These are phyloP conservation scores for Theonella swinhoei DNA, from an alignment of 37 sponge, comb jelly and placozoan species.

Conservation along the genomic window DNA sequence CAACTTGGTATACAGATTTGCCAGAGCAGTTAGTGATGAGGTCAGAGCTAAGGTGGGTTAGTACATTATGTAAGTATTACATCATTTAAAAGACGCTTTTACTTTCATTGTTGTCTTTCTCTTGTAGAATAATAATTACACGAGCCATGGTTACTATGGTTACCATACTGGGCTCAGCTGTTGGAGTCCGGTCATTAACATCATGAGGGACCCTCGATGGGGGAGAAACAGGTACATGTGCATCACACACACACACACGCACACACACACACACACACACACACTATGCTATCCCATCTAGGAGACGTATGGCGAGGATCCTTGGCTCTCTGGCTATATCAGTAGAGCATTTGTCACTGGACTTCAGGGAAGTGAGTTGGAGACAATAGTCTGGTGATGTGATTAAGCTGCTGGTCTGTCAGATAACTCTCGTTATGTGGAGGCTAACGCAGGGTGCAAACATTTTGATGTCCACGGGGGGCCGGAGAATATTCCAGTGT, in stretches of 20 bases:
- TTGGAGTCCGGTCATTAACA: conserved; percentile 60
- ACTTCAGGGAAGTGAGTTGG: conserved; percentile 32
- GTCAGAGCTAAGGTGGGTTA: conserved; percentile 24
- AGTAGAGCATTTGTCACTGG: conserved; percentile 27
- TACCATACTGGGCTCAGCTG: conserved; percentile 33
- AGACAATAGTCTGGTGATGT: too few relatives aligned
- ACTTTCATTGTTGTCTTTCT: too few relatives aligned
- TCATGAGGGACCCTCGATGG: conserved; percentile 54
- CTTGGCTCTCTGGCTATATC: conserved; percentile 23
- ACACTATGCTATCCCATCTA: too few relatives aligned
- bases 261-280: too few relatives aligned
- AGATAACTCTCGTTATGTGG: conserved; percentile 55
- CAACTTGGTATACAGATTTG: conserved; percentile 2
- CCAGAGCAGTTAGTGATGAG: conserved; percentile 22
- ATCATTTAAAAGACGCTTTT: too few relatives aligned
- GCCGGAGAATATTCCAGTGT: conserved; percentile 55
- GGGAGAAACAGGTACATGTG: neutral
- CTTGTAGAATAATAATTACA: conserved; percentile 54
- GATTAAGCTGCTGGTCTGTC: too few relatives aligned
- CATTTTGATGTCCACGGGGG: conserved; percentile 63
- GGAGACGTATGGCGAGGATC: conserved; percentile 69
- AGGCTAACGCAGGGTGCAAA: conserved; percentile 69
- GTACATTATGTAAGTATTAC: neutral
- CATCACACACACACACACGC: too few relatives aligned
- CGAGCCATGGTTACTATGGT: conserved; percentile 29